Base-by-base conservation (phyloP, 2,888 invertebrate genomes). In the Drosophila setosimentum region DNA sequence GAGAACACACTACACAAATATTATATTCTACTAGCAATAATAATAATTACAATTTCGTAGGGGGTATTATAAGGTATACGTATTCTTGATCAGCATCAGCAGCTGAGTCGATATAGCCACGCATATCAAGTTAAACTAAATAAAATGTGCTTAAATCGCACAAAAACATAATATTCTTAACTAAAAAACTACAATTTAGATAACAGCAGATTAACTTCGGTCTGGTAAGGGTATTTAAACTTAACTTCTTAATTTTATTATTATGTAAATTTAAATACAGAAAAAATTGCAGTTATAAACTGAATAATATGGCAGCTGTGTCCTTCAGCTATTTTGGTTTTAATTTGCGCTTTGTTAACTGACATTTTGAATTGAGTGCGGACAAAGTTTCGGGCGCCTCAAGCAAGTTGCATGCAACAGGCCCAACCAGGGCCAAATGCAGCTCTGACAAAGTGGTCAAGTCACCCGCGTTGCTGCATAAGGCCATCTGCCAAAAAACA, bases 401-500 rank as follows among this genome's bases (percentile, higher is more conserved):
- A 8, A 45, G 45, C 45, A 16, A 24, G 24, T 24, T 24, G 45
- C 45, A 8, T 45, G 45, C 45, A 45, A 45, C 45, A 45, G 45
- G 16, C 45, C 3, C 21, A 45, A 13, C 13, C 13, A 7, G 21
- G 21, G 42, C 42, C 3, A 45, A 45, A 21, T 45, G 21, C 45
- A 45, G 24, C 24, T 24, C 16, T 24, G 45, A 8, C 45, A 24
- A 45, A 45, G 45, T 45, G 45, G 16, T 45, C 24, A 45, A 45
- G 45, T 24, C 45, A 45, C 24, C 45, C 45, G 16, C 45, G 8
- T 45, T 16, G 45, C 45, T 45, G 24, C 21, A 21, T 13, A 18
- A 33, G 18, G 40, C 67, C 32, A 51, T 27, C 35, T 40, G 45
- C 29, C 61, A 37, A 50, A 49, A 18, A 35, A 35, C 6, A 16